Evolutionary conservation across 2,888 invertebrate species (phyloP), one percentile per base, ranked within the genome.

Genomic region (Gastrophysa polygoni): DNA sequence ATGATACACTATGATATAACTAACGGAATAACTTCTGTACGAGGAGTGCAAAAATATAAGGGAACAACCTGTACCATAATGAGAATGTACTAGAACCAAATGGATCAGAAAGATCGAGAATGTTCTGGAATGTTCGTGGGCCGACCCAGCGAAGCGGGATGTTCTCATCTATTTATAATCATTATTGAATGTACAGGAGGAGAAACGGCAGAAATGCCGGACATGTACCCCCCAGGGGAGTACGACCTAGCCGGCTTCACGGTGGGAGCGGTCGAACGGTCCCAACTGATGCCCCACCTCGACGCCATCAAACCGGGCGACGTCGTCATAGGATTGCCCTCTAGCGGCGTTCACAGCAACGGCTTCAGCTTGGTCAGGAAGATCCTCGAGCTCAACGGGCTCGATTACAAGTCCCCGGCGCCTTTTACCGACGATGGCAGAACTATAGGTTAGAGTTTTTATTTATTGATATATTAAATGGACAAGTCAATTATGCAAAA

Each of bases 141-240:
- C n/a, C n/a, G n/a, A n/a, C n/a, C n/a, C n/a, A n/a, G n/a, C n/a
- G n/a, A n/a, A n/a, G n/a, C n/a, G n/a, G n/a, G n/a, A n/a, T n/a
- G n/a, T n/a, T n/a, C n/a, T n/a, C n/a, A n/a, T n/a, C n/a, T n/a
- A n/a, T n/a, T n/a, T n/a, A n/a, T n/a, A n/a, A n/a, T n/a, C n/a
- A n/a, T n/a, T n/a, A n/a, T n/a, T n/a, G n/a, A n/a, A n/a, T n/a
- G n/a, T n/a, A n/a, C 72, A 96, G 91, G 89, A 64, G 98, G 98
- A 0, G 98, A 98, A 83, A 98, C 98, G 1, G 98, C 98, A 0
- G 97, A 97, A 83, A 96, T 98, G 96, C 98, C 98, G 0, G 91
- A 93, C 1, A 91, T 98, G 84, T 99, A 98, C 82, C 84, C 86
- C 1, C 82, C 86, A 0, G 93, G 91, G 0, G 93, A 96, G 69